Evolutionary conservation across 2,113 vertebrate genomes (phyloP), one percentile per base, ranked within the genome.

Genomic region (Haemorhous mexicanus): DNA sequence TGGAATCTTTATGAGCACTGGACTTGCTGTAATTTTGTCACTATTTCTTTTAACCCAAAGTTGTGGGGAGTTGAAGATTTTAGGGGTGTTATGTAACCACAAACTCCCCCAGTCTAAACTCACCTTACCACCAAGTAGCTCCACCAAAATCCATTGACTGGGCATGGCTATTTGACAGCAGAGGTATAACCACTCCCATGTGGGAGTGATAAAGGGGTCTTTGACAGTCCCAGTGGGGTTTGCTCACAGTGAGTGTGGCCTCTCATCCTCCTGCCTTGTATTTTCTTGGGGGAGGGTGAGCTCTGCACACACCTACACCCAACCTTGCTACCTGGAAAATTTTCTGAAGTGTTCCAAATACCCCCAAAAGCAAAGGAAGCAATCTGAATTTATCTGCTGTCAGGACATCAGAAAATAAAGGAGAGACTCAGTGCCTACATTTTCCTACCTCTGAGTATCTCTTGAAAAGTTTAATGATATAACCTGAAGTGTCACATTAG

Each of bases 81-180:
- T 39, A 43, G 18, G 18, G 49, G 28, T 11, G 4, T 33, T 90
- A 62, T 43, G 68, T 37, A 64, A 52, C 47, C n/a, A 50, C 0
- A 2, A 0, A 0, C n/a, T n/a, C 3, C 21, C 5, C 7, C 20
- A 28, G 8, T 12, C 46, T 84, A 81, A 92, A 61, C 30, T 61
- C 33, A n/a, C 7, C 5, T 85, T 16, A 52, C 8, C 9, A 49
- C 32, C 21, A 46, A 37, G 20, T 5, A 74, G 11, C 16, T 44
- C 18, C 70, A 27, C 6, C 11, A 20, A 61, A 26, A 52, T 47
- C 39, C 22, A 21, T 4, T 41, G 56, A 27, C 7, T 9, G 12
- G 11, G 7, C 4, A 9, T 22, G 0, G 2, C n/a, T 62, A 26
- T 70, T 78, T 59, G 50, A 43, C 20, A 72, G 26, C 26, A 67